Conservation (phyloP, 2,113 vertebrate species). For the Limanda limanda region DNA sequence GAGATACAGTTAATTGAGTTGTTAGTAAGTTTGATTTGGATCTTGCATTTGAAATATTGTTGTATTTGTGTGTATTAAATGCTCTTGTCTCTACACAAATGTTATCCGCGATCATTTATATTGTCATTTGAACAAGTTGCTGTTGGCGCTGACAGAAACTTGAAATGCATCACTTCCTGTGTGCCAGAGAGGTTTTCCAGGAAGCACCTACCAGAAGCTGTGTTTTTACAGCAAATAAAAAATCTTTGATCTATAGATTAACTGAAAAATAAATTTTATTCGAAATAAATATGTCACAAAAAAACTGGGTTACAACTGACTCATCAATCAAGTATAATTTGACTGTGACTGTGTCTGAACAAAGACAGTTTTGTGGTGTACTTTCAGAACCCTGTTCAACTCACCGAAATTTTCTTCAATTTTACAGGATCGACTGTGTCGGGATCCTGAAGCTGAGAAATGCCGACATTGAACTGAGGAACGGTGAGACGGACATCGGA, state of each 20-base stretch:
- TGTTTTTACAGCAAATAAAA: slow-evolving; percentile 22
- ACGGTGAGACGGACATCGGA: slow-evolving; percentile 96
- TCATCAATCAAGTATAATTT: not conserved
- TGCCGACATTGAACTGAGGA: slow-evolving; percentile 94
- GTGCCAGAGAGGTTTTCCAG: slow-evolving; percentile 44
- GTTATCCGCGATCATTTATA: too few relatives aligned
- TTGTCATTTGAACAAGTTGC: not conserved
- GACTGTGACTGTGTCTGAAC: not conserved
- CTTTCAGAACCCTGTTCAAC: not conserved
- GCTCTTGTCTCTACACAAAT: not conserved
- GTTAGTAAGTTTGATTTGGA: too few relatives aligned
- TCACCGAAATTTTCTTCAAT: not conserved
- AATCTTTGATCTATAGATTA: not conserved
- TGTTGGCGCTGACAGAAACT: slow-evolving; percentile 21
- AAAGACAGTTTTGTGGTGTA: not conserved
- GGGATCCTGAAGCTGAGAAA: slow-evolving; percentile 97
- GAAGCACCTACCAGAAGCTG: slow-evolving; percentile 25
- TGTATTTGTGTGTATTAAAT: not conserved
- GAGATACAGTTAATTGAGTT: too few relatives aligned
- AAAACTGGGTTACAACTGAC: not conserved
- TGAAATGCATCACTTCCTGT: slow-evolving; percentile 55
- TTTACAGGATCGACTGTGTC: slow-evolving; percentile 92
- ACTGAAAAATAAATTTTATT: not conserved
- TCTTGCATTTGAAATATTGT: too few relatives aligned
- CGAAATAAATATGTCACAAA: not conserved